Evolutionary conservation across 2,888 invertebrate genomes (phyloP).

Genomic region (Itoplectis maculator): DNA sequence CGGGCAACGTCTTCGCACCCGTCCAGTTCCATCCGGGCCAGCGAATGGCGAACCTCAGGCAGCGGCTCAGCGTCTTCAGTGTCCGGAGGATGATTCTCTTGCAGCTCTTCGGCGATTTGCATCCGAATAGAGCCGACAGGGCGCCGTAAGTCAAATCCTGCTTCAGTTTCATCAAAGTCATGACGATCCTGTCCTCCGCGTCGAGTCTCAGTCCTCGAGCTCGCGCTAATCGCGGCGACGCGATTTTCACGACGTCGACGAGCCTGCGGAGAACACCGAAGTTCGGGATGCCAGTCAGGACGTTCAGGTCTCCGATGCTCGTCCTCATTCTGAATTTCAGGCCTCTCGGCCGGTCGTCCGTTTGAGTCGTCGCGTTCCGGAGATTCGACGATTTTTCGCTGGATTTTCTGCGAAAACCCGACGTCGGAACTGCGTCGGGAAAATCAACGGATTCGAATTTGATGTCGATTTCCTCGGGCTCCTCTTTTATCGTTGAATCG

Average conservation of each 20-base stretch:
- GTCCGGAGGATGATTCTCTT: constrained; percentile 32
- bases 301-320: constrained; percentile 32
- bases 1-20: too few species aligned
- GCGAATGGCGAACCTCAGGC: constrained; percentile 23
- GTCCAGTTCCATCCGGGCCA: constrained; percentile 4
- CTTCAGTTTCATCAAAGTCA: constrained; percentile 56
- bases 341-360: neutral
- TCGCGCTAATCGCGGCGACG: constrained; percentile 10
- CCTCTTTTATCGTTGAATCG: neutral
- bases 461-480: neutral
- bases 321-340: constrained; percentile 34
- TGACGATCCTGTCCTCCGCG: constrained; percentile 36
- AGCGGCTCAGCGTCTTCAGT: constrained; percentile 14
- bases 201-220: constrained; percentile 18
- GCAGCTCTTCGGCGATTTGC: constrained; percentile 24
- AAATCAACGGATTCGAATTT: constrained; percentile 34
- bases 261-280: constrained; percentile 11
- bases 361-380: neutral
- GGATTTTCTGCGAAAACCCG: neutral
- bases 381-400: neutral
- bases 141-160: constrained; percentile 26
- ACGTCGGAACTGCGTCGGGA: constrained; percentile 8
- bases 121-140: constrained; percentile 40
- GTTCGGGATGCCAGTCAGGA: constrained; percentile 52
- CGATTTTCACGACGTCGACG: neutral